These are phyloP conservation scores for Cremastinae sp. DNA, from an alignment of 2,888 invertebrate genomes.

Conservation along the genomic window DNA sequence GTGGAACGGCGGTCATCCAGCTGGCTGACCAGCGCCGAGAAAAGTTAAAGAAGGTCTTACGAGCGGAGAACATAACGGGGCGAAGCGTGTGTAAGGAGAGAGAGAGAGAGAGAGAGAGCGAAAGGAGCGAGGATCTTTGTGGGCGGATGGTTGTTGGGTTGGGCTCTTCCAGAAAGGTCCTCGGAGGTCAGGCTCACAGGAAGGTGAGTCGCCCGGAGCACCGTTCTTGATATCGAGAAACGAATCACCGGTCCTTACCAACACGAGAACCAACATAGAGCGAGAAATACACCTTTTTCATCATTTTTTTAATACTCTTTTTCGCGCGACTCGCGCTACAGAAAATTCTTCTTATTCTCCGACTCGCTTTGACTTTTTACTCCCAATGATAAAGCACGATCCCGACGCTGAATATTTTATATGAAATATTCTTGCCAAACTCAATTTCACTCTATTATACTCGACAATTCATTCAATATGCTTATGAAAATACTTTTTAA, in stretches of 20 bases:
- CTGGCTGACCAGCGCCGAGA: slow-evolving; percentile 58
- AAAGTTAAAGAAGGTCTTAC: slow-evolving; percentile 52
- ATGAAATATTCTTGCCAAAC: too few species aligned
- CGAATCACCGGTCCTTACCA: slow-evolving; percentile 72
- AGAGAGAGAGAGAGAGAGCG: slow-evolving; percentile 51
- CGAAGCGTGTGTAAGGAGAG: slow-evolving; percentile 36
- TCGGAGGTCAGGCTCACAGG: slow-evolving; percentile 76
- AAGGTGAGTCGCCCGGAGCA: slow-evolving; percentile 77
- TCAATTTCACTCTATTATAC: slow-evolving; percentile 28
- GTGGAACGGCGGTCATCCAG: slow-evolving; percentile 55
- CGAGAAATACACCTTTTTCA: slow-evolving; percentile 27
- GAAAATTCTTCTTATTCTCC: slow-evolving; percentile 54
- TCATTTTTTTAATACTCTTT: background rate
- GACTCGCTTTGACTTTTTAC: slow-evolving; percentile 4
- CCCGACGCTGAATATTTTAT: too few species aligned
- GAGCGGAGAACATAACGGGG: slow-evolving; percentile 59
- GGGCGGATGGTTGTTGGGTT: slow-evolving; percentile 76
- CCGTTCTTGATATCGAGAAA: slow-evolving; percentile 77
- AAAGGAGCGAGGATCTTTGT: slow-evolving; percentile 69
- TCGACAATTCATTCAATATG: too few species aligned
- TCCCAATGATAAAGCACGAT: too few species aligned
- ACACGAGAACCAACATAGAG: slow-evolving; percentile 43
- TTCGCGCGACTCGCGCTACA: slow-evolving; percentile 42
- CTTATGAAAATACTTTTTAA: too few species aligned
- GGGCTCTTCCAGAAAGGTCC: slow-evolving; percentile 76